Evolutionary conservation across 2,888 invertebrate species (phyloP), one percentile per base, ranked within the genome.

Genomic region (Archaeoteleia sp.): DNA sequence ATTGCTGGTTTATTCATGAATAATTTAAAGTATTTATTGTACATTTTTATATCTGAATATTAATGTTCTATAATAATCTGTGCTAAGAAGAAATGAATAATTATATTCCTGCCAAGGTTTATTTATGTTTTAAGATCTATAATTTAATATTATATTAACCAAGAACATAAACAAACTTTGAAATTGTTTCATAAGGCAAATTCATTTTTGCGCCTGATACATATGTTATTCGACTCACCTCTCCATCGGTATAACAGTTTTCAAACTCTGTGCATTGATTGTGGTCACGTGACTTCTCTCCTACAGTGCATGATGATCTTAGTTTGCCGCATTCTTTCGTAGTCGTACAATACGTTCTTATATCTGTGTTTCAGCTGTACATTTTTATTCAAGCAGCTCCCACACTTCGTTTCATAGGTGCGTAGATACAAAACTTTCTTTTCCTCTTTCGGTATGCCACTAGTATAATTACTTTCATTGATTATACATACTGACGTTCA

Each of bases 231-330:
- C n/a, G n/a, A n/a, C n/a, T n/a, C n/a, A n/a, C n/a, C n/a, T n/a
- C n/a, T n/a, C 58, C 6, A 35, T 17, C 58, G 58, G 34, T 60
- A 60, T 13, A 5, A 29, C 35, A 60, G 58, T n/a, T 49, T 37
- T 13, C 5, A 13, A 8, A n/a, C n/a, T 14, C 4, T 29, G 29
- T 17, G 48, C 34, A 58, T 48, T 48, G 58, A 58, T 58, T 35
- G 8, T 27, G 25, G 34, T 61, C 62, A 62, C 54, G 62, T 62
- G 62, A 54, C 54, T 10, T 7, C 40, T 42, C 40, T 54, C 46
- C 48, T 62, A 39, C 9, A 40, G 53, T 62, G 30, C 34, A 54
- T 42, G 48, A 42, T 54, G 48, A 35, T 8, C 34, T 30, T 30
- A 17, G 34, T 40, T 53, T 53, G 17, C 61, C 46, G 61, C 61